Base-by-base conservation (phyloP, 2,797 vertebrate species). In the Erpetoichthys calabaricus region DNA sequence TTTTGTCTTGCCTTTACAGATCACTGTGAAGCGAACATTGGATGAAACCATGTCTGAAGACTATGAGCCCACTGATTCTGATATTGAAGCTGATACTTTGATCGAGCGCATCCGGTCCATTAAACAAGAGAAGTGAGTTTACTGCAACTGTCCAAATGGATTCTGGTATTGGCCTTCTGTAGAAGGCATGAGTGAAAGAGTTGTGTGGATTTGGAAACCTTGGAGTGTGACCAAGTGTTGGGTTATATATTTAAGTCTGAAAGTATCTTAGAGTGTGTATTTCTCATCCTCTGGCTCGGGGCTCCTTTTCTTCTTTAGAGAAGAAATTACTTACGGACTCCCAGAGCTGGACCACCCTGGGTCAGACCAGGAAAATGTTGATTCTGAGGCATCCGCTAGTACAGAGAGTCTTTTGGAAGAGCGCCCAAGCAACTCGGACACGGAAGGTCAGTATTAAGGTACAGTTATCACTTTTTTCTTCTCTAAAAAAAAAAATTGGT, bases 401-500 rank as follows among this genome's bases (percentile, higher is more conserved):
- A 94, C 95, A 0, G 94, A 99, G 84, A 98, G 96, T 69, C 85
- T 98, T 47, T 69, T 98, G 56, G 92, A 96, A 0, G 92, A 94
- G 45, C 86, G 87, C 4, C 67, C 73, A 0, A 76, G 77, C 42
- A 69, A 74, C 75, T 69, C 74, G 44, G 86, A 90, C 64, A 72
- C 75, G 51, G 90, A 95, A 86, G 92, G 92, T 95, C 81, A 91
- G 92, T 92, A 85, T 81, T 81, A 78, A 84, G 82, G 81, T 80
- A 77, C 76, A 60, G 68, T 71, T 74, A 63, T 67, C 60, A 63
- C 47, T 62, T 65, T 57, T 52, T 58, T 71, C 63, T 59, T 55
- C 4, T 47, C 10, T 54, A 41, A 8, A 25, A 25, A 25, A 25
- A 25, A 25, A 25, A 25, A 25, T 2, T 25, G 25, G 25, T 51